A percentile compares a stretch with the other conserved stretches of the same genome.
These are phyloP conservation scores for Apoderus coryli DNA, from an alignment of 2,888 invertebrate species.

Conservation along the genomic window DNA sequence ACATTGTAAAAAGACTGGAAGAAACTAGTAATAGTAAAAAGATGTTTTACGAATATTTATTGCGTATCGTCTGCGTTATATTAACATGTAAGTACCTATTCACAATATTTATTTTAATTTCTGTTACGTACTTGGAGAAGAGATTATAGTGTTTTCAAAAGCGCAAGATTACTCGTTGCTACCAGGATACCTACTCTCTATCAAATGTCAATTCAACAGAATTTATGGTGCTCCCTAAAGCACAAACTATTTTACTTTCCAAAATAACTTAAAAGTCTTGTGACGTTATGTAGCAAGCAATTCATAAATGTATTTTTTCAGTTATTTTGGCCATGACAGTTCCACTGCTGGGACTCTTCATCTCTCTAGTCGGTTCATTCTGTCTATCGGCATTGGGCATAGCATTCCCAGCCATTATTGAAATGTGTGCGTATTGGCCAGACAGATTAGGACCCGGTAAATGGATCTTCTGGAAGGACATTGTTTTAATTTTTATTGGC, in stretches of 20 bases:
- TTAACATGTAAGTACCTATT: conserved; percentile 30
- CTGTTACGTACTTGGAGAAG: too few species aligned
- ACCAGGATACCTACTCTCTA: too few species aligned
- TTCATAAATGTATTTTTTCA: conserved; percentile 31
- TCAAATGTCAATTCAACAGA: too few species aligned
- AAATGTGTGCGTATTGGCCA: conserved; percentile 57
- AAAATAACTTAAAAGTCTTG: too few species aligned
- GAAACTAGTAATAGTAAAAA: conserved; percentile 22
- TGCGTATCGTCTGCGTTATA: conserved; percentile 29
- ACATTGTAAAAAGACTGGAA: conserved; percentile 28
- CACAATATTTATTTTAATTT: too few species aligned
- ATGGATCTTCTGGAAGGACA: conserved; percentile 34
- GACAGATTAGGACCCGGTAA: conserved; percentile 37
- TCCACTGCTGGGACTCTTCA: conserved; percentile 57
- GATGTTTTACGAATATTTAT: conserved; percentile 27
- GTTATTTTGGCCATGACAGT: conserved; percentile 57
- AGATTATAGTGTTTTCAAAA: too few species aligned
- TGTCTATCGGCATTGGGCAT: conserved; percentile 59
- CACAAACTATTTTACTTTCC: too few species aligned
- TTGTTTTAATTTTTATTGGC: conserved; percentile 37
- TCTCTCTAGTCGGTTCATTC: conserved; percentile 60
- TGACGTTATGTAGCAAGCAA: too few species aligned
- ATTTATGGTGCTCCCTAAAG: too few species aligned
- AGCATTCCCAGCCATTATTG: conserved; percentile 60
- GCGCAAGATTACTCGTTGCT: too few species aligned